Base-by-base conservation (phyloP, 2,888 invertebrate species). In the Torymus auratus region DNA sequence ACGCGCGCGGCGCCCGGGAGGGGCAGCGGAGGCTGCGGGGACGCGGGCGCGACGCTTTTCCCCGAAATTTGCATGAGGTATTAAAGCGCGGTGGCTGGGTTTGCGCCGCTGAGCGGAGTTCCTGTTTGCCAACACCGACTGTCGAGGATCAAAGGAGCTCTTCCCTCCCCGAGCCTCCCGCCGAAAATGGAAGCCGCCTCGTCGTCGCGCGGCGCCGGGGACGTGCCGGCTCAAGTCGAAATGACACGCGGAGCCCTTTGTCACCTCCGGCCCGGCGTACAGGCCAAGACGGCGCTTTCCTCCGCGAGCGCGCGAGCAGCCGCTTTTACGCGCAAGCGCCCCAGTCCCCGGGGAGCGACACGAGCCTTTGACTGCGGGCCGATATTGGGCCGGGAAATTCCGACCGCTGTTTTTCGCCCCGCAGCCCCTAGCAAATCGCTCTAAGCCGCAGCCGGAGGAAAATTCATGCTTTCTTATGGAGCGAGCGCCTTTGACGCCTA, bases 11-110 rank as follows among this genome's bases (percentile, higher is more conserved):
- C 12, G 52, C 28, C 58, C 53, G 80, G 77, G 80, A 82, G 83
- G 72, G 64, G 62, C n/a, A n/a, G 4, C 74, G 81, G 84, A 84
- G 85, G 67, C 23, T 70, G 58, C 52, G 56, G 70, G 41, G 41
- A 41, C 41, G 41, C 41, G 41, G 41, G 68, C 58, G 65, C 70
- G 85, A 79, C 84, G 87, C 89, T 88, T 89, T 89, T 89, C 86
- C 88, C 87, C 85, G 83, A 88, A 90, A 91, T 91, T 91, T 90
- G 90, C 91, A 91, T 91, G 89, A 89, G 89, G 90, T 91, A 91
- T 91, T 91, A 90, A 90, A 91, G 89, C 89, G 87, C 89, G 89
- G 89, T 89, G 89, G 88, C 87, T 88, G 72, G 86, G 83, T 83
- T 86, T 87, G 88, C 86, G 87, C 85, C 86, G 83, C 83, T 80